Conservation (phyloP, 1,140 invertebrate genomes). For the Pollicipes pollicipes region DNA sequence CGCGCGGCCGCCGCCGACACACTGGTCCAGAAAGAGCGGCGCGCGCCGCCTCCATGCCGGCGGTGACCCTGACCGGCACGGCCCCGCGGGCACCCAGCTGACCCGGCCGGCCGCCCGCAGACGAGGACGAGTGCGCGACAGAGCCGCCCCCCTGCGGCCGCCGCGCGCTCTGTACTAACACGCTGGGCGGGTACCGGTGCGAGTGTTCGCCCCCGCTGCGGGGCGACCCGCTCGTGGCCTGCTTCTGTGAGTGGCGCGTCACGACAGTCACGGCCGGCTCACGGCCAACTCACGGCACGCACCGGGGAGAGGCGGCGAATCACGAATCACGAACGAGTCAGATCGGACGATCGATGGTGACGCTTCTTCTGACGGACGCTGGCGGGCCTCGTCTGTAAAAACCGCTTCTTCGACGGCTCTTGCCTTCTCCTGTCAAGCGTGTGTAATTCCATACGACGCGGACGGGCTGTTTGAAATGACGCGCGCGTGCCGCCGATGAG, state of each 20-base stretch:
- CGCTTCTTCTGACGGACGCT: neutral
- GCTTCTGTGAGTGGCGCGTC: constrained; percentile 22
- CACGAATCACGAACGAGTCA: no score
- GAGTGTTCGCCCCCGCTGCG: constrained; percentile 48
- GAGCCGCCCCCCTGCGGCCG: constrained; percentile 43
- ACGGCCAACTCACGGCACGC: neutral
- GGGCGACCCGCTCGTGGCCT: constrained; percentile 37
- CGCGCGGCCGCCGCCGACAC: neutral
- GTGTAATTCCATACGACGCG: no score
- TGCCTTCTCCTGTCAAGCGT: no score
- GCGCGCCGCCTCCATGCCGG: no score
- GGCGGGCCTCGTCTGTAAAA: neutral
- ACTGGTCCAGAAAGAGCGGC: neutral
- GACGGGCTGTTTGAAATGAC: no score
- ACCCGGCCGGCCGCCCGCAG: constrained; percentile 19
- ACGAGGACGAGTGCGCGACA: constrained; percentile 29
- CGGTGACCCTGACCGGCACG: neutral
- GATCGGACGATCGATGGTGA: no score
- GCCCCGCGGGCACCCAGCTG: neutral
- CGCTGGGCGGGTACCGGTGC: constrained; percentile 63
- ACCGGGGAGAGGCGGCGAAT: no score
- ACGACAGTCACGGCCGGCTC: neutral
- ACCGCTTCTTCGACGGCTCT: no score
- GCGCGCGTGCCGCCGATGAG: neutral
- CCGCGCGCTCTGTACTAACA: constrained; percentile 68